Evolutionary conservation across 1,140 invertebrate genomes (phyloP), one percentile per base, ranked within the genome.

Genomic region (Leptinotarsa texana): DNA sequence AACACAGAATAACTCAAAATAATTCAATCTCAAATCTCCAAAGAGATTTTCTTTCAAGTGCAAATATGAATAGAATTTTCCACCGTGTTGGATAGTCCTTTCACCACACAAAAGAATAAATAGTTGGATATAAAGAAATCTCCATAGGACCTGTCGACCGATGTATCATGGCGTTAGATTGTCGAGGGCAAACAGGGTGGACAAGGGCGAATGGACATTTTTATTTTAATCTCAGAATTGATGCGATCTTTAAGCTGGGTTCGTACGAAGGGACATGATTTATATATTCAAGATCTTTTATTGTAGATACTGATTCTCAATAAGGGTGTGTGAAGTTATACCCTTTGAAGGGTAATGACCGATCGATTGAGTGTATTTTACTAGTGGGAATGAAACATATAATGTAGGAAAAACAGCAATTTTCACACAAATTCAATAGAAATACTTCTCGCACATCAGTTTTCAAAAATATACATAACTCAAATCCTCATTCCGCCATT

Each of bases 221-320:
- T 68, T 68, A 68, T 68, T 68, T 68, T 18, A 68, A 68, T 68
- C 66, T 68, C 66, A 21, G 33, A 68, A 68, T 68, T 68, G 66
- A 68, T 68, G 66, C n/a, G 66, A 68, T 68, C 66, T 68, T 33
- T 68, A 68, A 68, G 66, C 66, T 68, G 15, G 24, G 17, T 15
- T n/a, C 15, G 33, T 33, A 6, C 42, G 33, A 68, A 66, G 15
- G 51, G 15, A 66, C n/a, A 18, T 68, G 66, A 68, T 68, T 68
- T 68, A 68, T 68, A 68, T 68, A 11, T 66, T 22, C 2, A 8
- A 66, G 8, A 22, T 33, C 22, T 24, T 66, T 33, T 33, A 33
- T 66, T n/a, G 63, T 15, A 57, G 51, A 33, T 8, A 24, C 6
- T 24, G 27, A 66, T 17, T 22, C 13, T 11, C 21, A 2, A 24